Base-by-base conservation (phyloP, 2,113 vertebrate species). In the Microtus ochrogaster region DNA sequence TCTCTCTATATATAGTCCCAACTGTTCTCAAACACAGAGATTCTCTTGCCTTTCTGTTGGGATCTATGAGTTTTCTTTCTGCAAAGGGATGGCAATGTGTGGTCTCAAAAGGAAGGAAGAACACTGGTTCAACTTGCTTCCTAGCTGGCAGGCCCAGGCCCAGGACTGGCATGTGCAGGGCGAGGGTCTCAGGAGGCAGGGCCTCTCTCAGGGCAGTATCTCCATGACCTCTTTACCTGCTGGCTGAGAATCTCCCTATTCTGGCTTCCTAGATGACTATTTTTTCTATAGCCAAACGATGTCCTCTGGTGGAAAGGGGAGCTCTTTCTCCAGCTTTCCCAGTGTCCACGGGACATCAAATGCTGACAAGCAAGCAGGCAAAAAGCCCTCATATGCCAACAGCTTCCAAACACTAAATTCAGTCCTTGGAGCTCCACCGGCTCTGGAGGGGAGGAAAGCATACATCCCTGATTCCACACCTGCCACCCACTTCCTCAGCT, bases 91-190 rank as follows among this genome's bases (percentile, higher is more conserved):
- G n/a, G 24, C 26, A 26, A 83, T 41, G 24, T 26, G n/a, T 1
- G 28, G 8, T 66, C 28, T 85, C 28, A 33, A 87, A 68, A 26
- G 47, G 63, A 73, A 61, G 77, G 72, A 65, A 44, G 87, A 19
- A 47, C 7, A 24, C 39, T 2, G n/a, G 19, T 61, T 85, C 78
- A 70, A 78, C 8, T 63, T 41, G 58, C 65, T 93, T 78, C 52
- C 55, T 36, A 68, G 7, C 47, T 36, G 28, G 33, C 47, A 41
- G 30, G 13, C n/a, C 39, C 11, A 39, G 0, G 12, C 1, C 2
- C 65, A 22, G 0, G 14, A 0, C 1, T 49, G 13, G n/a, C 0
- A 21, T 41, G 19, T 2, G 36, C 36, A n/a, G 3, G 61, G 30
- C 1, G 19, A 26, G 55, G 28, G 17, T 1, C 22, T 33, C 52